phyloP scores from a whole-genome alignment of 1,140 invertebrate species.

The Akabosia matsudoensis region DNA sequence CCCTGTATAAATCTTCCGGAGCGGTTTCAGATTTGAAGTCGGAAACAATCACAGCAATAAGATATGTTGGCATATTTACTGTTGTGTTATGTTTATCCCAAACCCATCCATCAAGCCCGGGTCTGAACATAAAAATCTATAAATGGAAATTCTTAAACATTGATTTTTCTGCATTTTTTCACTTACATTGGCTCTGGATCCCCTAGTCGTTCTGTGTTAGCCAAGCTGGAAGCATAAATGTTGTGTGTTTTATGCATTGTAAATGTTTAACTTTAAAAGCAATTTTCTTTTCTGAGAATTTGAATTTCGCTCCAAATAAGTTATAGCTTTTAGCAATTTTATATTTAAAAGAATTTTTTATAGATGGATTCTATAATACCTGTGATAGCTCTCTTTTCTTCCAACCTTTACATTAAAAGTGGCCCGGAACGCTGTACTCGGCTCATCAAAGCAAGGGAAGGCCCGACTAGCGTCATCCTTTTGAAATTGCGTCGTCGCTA shows the following conservation, averaged over 20 bases:
- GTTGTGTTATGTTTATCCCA: constrained; percentile 10
- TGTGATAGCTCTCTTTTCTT: neutral
- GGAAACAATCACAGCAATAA: constrained; percentile 38
- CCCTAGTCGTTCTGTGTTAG: neutral
- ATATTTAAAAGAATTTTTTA: no score
- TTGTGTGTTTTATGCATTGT: no score
- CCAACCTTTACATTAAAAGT: constrained; percentile 26
- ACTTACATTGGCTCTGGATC: constrained; percentile 13
- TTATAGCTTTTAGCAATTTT: no score
- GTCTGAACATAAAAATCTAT: neutral
- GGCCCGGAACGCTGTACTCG: constrained; percentile 65
- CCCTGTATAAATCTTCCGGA: neutral
- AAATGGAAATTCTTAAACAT: no score
- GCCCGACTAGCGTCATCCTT: constrained; percentile 80
- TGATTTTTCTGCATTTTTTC: neutral
- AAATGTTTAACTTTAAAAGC: no score
- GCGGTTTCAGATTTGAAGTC: constrained; percentile 28
- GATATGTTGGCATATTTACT: constrained; percentile 34
- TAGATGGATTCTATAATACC: neutral
- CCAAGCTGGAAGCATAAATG: constrained; percentile 4
- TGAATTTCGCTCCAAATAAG: no score
- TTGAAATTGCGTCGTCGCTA: constrained; percentile 85
- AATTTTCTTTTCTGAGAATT: no score
- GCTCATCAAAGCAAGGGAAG: constrained; percentile 93
- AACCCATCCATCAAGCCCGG: constrained; percentile 8